Evolutionary conservation across 30 jellyfish, hydroid and myxozoan genomes (phyloP).

Genomic region (Aurelia coerulea): DNA sequence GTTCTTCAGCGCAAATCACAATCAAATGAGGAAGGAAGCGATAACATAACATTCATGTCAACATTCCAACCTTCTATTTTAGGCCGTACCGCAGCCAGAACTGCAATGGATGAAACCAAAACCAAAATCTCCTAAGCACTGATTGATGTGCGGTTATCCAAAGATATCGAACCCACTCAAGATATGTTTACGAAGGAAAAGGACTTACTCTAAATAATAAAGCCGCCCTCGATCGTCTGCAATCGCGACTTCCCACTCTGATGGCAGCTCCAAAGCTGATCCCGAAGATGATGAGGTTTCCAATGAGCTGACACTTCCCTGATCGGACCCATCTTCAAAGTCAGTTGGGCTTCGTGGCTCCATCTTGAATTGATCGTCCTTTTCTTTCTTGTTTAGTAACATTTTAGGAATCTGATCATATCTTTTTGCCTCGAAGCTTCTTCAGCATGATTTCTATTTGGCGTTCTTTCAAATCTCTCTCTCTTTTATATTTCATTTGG

Average conservation of each 20-base stretch:
- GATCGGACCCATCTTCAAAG: constrained; percentile 49
- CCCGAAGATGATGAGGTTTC: constrained; percentile 55
- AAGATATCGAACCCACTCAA: too few species aligned
- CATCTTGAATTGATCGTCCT: neutral
- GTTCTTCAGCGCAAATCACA: neutral
- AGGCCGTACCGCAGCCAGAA: neutral
- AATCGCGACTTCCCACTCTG: constrained; percentile 70
- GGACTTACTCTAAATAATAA: constrained; percentile 60
- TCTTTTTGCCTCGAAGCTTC: neutral
- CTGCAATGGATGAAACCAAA: too few species aligned
- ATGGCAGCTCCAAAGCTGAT: constrained; percentile 57
- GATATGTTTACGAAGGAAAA: too few species aligned
- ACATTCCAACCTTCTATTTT: neutral
- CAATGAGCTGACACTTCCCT: constrained; percentile 52
- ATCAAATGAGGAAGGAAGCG: constrained; percentile 66
- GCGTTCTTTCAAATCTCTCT: neutral
- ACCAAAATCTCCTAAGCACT: too few species aligned
- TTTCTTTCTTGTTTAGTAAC: neutral
- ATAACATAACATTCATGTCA: neutral
- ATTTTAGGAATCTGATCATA: neutral
- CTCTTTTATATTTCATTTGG: too few species aligned
- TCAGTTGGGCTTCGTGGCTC: constrained; percentile 14
- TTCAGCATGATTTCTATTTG: neutral
- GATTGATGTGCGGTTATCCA: too few species aligned
- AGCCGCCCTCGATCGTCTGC: constrained; percentile 71